These are phyloP conservation scores for Piaya cayana DNA, from an alignment of 2,113 vertebrate genomes.

Conservation along the genomic window DNA sequence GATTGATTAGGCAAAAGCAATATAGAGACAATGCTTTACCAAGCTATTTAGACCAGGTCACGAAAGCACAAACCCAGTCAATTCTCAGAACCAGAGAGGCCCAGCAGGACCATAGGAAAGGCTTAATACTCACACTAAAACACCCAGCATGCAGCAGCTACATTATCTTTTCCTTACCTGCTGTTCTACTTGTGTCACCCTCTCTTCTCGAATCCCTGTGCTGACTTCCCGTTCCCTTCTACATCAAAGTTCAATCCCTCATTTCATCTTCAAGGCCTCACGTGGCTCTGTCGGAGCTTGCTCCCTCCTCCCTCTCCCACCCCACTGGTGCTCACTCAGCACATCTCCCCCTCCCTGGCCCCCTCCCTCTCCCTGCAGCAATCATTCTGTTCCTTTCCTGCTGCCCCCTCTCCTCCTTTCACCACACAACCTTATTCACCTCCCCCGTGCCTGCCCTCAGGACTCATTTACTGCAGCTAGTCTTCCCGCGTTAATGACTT, in stretches of 20 bases:
- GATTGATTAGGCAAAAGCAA: slow-evolving; percentile 21
- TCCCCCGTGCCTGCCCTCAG: neutral
- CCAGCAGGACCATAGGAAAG: slow-evolving; percentile 19
- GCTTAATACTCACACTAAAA: slow-evolving; percentile 30
- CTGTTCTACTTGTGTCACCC: slow-evolving; percentile 63
- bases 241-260: slow-evolving; percentile 52
- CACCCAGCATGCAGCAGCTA: slow-evolving; percentile 1
- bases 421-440: neutral
- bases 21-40: neutral
- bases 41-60: slow-evolving; percentile 18
- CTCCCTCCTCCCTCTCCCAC: neutral
- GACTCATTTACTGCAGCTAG: slow-evolving; percentile 29
- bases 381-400: neutral
- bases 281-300: neutral
- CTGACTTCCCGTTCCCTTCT: slow-evolving; percentile 33
- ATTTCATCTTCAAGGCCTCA: slow-evolving; percentile 43
- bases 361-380: neutral
- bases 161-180: slow-evolving; percentile 53
- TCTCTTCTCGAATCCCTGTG: neutral
- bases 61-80: neutral
- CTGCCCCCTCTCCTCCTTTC: neutral
- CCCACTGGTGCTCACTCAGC: neutral
- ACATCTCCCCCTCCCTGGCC: neutral
- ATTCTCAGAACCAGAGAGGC: slow-evolving; percentile 7
- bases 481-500: neutral